A percentile compares a stretch with the other conserved stretches of the same genome.
Conservation (phyloP, 2,113 vertebrate species). For the Thoracochromis brauschi region DNA sequence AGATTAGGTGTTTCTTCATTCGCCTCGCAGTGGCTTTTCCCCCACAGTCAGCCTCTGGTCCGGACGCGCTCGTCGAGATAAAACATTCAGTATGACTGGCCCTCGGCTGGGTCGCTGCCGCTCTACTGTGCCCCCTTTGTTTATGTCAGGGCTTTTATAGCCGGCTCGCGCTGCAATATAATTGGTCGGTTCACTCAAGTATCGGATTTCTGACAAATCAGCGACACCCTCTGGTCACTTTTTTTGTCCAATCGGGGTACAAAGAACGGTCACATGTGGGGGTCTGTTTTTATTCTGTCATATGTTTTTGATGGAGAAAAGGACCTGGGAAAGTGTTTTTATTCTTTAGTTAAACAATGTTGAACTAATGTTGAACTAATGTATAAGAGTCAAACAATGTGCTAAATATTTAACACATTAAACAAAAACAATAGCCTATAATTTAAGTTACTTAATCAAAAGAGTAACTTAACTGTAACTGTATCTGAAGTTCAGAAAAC, state of each 20-base stretch:
- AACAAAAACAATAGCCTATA: background rate
- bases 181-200: background rate
- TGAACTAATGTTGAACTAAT: accelerated
- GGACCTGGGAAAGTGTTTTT: background rate
- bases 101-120: conserved; percentile 40
- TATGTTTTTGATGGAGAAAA: background rate
- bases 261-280: background rate
- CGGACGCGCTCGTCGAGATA: conserved; percentile 65
- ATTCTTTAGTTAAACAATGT: background rate
- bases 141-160: conserved; percentile 29
- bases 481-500: background rate
- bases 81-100: conserved; percentile 48
- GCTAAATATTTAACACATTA: background rate
- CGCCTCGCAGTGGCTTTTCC: conserved; percentile 80
- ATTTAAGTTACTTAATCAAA: background rate
- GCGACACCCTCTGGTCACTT: background rate
- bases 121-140: conserved; percentile 37
- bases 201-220: conserved; percentile 41
- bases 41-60: conserved; percentile 84
- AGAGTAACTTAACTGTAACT: background rate
- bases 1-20: conserved; percentile 95
- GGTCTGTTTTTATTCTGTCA: background rate
- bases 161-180: background rate
- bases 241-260: background rate
- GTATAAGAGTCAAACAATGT: background rate